Conservation (phyloP, 2,888 invertebrate genomes). For the Cepaea hortensis region DNA sequence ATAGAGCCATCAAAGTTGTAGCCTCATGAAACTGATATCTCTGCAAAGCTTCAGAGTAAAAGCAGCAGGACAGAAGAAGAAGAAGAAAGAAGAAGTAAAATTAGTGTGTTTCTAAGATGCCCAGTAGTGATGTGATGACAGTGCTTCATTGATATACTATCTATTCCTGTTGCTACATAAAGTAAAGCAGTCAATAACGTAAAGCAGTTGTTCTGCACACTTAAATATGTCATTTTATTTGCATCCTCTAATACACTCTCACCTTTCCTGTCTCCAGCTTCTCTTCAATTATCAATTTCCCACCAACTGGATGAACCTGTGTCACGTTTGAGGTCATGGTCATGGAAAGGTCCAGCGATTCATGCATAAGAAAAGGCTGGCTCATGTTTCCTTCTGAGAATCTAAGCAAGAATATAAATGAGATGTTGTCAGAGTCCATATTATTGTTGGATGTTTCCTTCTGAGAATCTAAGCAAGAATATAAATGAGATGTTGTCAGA, state of each 20-base stretch:
- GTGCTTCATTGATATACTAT: too few relatives aligned
- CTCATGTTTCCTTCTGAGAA: background rate
- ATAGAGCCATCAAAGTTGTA: too few relatives aligned
- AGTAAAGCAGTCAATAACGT: too few relatives aligned
- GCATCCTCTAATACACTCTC: background rate
- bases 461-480: background rate
- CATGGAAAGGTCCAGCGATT: conserved; percentile 32
- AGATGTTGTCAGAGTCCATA: too few relatives aligned
- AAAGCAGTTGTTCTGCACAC: too few relatives aligned
- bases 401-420: background rate
- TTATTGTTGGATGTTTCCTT: background rate
- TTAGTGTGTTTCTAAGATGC: background rate
- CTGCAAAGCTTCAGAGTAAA: background rate
- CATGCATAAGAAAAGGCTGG: conserved; percentile 20
- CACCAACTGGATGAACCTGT: conserved; percentile 11
- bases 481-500: too few relatives aligned
- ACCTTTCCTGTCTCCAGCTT: conserved; percentile 89
- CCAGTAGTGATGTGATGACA: too few relatives aligned
- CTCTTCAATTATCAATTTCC: conserved; percentile 87
- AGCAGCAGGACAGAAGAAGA: background rate
- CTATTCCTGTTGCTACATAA: too few relatives aligned
- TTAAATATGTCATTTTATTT: too few relatives aligned
- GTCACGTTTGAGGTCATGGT: conserved; percentile 22
- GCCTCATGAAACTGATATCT: too few relatives aligned
- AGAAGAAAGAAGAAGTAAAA: background rate